Evolutionary conservation across 2,888 invertebrate genomes (phyloP), one percentile per base, ranked within the genome.

Genomic region (Aphidius colemani): DNA sequence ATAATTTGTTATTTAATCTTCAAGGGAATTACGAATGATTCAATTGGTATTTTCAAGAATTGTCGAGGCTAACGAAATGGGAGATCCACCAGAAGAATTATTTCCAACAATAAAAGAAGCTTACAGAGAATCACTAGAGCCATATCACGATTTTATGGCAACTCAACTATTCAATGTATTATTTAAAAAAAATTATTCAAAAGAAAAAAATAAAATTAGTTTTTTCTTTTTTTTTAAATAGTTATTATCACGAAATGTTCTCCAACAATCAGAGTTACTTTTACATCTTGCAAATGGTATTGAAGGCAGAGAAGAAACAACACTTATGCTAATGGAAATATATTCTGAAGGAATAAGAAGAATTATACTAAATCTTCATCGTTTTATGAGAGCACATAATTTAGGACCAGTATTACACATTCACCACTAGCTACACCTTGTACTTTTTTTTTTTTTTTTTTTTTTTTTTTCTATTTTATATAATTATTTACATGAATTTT

Each of bases 71-170:
- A 75, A 84, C 56, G 81, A 85, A 74, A 72, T 81, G 40, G 83
- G 83, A 30, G 79, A 83, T 18, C 75, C 76, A 64, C 80, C 86
- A 41, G 87, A 89, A 69, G 86, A 86, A 75, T 83, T 92, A 74
- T 87, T 86, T 63, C 85, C 85, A 30, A 87, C 88, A 77, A 84
- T 91, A 58, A 86, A 86, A 70, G 82, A 84, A 66, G 89, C 93
- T 0, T 93, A 93, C 78, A 86, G 89, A 72, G 86, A 87, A 58
- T 88, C 90, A 45, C 83, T 94, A 18, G 90, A 90, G 78, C 86
- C 86, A 66, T 89, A 91, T 77, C 93, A 93, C 73, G 90, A 88
- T 67, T 93, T 92, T 88, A 84, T 92, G 73, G 88, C 90, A 5
- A 90, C 90, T 75, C 89, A 90, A 83, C 81, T 92, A 57, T 91